These are phyloP conservation scores for Vespertilio murinus DNA, from an alignment of 2,797 vertebrate species.

Conservation along the genomic window DNA sequence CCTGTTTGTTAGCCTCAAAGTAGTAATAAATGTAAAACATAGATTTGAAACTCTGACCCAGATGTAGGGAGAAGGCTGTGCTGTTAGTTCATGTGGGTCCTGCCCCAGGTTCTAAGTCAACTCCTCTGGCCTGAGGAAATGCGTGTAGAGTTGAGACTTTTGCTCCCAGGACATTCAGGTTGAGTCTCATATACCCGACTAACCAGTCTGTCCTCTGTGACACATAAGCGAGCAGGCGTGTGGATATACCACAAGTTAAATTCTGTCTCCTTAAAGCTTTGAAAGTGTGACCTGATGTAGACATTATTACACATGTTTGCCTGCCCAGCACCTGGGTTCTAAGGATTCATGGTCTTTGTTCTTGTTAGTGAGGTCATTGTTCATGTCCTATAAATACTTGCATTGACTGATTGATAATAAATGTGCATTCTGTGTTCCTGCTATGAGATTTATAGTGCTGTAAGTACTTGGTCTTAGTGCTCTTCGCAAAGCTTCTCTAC, in stretches of 20 bases:
- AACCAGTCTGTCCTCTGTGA: neutral
- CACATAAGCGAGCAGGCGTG: neutral
- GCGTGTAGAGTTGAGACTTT: neutral
- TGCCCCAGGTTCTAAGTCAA: neutral
- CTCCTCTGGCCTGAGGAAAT: neutral
- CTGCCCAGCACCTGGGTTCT: neutral
- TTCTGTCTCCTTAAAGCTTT: neutral
- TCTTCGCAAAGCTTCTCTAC: neutral
- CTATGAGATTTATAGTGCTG: neutral
- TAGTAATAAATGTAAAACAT: neutral
- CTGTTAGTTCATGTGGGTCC: neutral
- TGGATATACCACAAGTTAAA: neutral
- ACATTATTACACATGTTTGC: neutral
- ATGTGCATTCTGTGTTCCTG: neutral
- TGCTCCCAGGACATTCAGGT: neutral
- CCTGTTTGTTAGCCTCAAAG: neutral
- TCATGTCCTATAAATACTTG: neutral
- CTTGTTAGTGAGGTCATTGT: neutral
- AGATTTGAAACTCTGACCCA: constrained; percentile 17
- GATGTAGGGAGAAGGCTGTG: neutral
- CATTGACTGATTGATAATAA: neutral
- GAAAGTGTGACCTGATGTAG: neutral
- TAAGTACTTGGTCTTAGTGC: neutral
- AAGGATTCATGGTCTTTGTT: neutral
- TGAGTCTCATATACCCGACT: neutral